Evolutionary conservation across 2,888 invertebrate genomes (phyloP), one percentile per base, ranked within the genome.

Genomic region (Toxonevra muliebris): DNA sequence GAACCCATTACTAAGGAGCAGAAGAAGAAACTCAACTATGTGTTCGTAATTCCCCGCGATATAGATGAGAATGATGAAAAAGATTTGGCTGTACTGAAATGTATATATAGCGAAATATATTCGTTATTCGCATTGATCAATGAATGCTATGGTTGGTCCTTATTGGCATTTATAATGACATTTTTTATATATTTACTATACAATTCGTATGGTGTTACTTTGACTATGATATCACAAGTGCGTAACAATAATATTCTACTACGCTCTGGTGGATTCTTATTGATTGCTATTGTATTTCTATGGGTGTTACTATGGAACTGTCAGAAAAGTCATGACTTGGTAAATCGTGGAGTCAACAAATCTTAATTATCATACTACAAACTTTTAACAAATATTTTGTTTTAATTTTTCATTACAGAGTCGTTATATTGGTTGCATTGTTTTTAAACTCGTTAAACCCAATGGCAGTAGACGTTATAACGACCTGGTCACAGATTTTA

Each of bases 141-240:
- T 68, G 76, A 79, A 52, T 78, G 78, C 61, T 82, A 78, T 57
- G 84, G 85, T 15, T 85, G 84, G 84, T 80, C 83, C 0, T 66
- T 85, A 55, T 67, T 85, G 41, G 76, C 74, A 1, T 74, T 82
- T 7, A 78, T 77, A 9, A 72, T 80, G 13, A 71, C 79, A 50
- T 79, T 79, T 59, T 82, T 84, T 65, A 75, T 84, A 2, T 78
- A 84, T 68, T 79, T 85, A 19, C 79, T 84, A 0, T 76, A 78
- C 4, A 82, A 82, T 66, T 78, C 78, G 0, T 85, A 84, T 69
- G 82, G 82, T 81, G 74, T 81, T 0, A 61, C 74, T 2, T 66
- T 73, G 12, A 65, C 70, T 4, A 11, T 76, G 3, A 40, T 79
- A 10, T 63, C 53, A n/a, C 71, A 57, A 1, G 12, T 42, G 0